Evolutionary conservation across 2,888 invertebrate species (phyloP), one percentile per base, ranked within the genome.

Genomic region (Volucella inflata): DNA sequence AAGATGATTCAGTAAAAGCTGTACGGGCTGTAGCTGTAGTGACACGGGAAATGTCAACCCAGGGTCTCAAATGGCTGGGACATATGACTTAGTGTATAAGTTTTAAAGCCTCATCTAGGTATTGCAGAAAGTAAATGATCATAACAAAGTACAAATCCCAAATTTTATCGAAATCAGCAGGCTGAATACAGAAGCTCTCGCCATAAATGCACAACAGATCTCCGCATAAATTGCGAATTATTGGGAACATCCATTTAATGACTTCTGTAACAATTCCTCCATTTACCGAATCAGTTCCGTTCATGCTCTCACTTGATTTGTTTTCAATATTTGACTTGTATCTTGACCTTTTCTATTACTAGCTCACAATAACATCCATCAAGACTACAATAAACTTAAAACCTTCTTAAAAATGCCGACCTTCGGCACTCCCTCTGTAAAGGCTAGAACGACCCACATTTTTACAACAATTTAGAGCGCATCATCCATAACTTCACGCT

Each of bases 361-460:
- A 77, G 70, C 46, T 62, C 9, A 48, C 38, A 59, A n/a, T 59
- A 16, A 36, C 51, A 65, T 17, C 53, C 46, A 14, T 44, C 55
- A 70, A 51, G 42, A 38, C 42, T 21, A 57, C 30, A 48, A 44
- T 10, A 59, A 75, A 40, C 4, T 9, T 38, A 21, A n/a, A 53
- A 10, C 53, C 36, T 59, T 76, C 76, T 76, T 81, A 64, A 83
- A 77, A 72, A 53, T 38, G 21, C 82, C 82, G 77, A 77, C 72
- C 82, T 83, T 72, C 62, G 77, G 50, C 82, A 83, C 82, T 50
- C 77, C 77, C 65, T 40, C 65, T 59, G 67, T 17, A 9, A 40
- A 38, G 16, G 44, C 51, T 53, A 48, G 8, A 53, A 57, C 55
- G 55, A 38, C n/a, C 57, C 55, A 50, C n/a, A 21, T 17, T 40